A percentile compares a stretch with the other conserved stretches of the same genome.
These are phyloP conservation scores for Thymallus thymallus DNA, from an alignment of 2,113 vertebrate genomes.

Conservation along the genomic window DNA sequence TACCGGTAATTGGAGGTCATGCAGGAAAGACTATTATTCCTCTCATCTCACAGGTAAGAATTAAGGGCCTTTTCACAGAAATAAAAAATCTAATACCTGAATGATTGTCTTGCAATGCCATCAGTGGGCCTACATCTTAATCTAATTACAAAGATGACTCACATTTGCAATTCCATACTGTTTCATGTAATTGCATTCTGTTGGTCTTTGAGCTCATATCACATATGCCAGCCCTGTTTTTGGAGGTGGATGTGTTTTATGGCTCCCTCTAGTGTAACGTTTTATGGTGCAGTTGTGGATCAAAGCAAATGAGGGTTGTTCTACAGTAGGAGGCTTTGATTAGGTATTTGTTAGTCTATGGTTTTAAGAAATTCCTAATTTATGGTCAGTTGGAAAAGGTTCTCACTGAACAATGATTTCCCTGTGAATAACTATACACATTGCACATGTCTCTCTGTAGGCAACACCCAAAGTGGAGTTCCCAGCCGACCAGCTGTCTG, in stretches of 20 bases:
- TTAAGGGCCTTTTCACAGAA: background rate
- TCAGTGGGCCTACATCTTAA: no score
- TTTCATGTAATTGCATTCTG: no score
- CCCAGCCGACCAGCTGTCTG: conserved; percentile 83
- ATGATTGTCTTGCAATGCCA: background rate
- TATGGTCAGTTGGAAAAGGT: background rate
- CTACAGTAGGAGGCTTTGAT: background rate
- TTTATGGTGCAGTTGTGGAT: background rate
- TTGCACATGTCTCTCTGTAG: conserved; percentile 42
- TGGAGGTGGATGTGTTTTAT: background rate
- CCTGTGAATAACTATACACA: background rate
- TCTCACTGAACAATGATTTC: background rate
- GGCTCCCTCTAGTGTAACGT: background rate
- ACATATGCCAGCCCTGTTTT: background rate
- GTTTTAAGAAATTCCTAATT: background rate
- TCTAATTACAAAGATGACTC: no score
- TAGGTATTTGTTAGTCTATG: background rate
- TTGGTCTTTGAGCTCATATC: background rate
- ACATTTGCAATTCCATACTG: no score
- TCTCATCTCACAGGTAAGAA: conserved; percentile 86
- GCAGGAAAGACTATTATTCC: conserved; percentile 98
- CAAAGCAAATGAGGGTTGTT: background rate
- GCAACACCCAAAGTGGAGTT: conserved; percentile 95
- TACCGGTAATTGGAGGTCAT: conserved; percentile 93
- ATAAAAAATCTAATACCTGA: background rate